These are phyloP conservation scores for Rafetus swinhoei DNA, from an alignment of 2,113 vertebrate species.

Conservation along the genomic window DNA sequence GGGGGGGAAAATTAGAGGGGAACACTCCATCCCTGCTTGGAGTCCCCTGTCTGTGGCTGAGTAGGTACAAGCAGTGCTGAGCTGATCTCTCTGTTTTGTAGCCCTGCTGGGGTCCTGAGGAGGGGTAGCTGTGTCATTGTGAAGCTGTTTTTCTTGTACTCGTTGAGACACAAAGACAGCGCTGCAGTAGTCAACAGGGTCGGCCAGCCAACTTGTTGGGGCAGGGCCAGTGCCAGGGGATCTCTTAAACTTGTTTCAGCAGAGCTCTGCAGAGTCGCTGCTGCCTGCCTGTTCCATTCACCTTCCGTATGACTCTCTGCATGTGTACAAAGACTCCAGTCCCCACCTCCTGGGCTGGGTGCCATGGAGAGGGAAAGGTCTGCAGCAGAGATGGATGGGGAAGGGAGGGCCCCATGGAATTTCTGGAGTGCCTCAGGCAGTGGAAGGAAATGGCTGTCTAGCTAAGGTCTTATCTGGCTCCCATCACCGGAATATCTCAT, in stretches of 20 bases:
- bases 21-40: no score
- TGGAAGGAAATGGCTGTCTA: background rate
- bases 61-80: background rate
- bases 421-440: background rate
- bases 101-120: background rate
- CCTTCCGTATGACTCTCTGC: background rate
- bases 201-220: constrained; percentile 60
- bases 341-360: background rate
- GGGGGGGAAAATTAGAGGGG: no score
- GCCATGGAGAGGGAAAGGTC: background rate
- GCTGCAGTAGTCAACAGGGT: constrained; percentile 37
- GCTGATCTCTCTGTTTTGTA: background rate
- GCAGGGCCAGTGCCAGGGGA: constrained; percentile 47
- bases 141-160: constrained; percentile 42
- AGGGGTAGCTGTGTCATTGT: background rate
- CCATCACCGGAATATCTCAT: background rate
- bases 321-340: background rate
- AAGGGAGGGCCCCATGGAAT: background rate
- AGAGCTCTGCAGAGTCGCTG: constrained; percentile 9
- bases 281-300: constrained; percentile 52
- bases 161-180: constrained; percentile 33
- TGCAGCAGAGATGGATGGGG: background rate
- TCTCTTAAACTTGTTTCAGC: constrained; percentile 67
- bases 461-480: background rate
- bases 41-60: background rate